A percentile compares a stretch with the other conserved stretches of the same genome.
Conservation (phyloP, 2,888 invertebrate species). For the Dasypogon diadema region DNA sequence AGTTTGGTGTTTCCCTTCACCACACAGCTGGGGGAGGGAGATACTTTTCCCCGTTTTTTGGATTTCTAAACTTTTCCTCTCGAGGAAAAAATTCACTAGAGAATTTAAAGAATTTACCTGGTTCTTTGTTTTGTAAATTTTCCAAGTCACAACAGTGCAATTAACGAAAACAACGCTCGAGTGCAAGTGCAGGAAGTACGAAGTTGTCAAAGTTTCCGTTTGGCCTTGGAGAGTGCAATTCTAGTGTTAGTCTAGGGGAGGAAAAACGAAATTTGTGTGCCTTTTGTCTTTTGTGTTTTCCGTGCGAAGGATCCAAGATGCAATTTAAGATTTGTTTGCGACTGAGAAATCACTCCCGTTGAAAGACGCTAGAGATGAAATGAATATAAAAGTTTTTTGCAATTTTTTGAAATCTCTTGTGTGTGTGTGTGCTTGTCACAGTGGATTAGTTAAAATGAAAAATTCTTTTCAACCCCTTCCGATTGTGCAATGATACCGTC, state of each 20-base stretch:
- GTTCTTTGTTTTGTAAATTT: neutral
- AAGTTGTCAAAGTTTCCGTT: neutral
- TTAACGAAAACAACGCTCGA: neutral
- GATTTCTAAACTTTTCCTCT: no score
- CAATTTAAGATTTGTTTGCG: neutral
- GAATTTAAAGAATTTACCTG: no score
- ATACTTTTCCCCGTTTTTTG: neutral
- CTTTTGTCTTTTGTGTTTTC: neutral
- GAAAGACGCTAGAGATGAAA: no score
- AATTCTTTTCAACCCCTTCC: slow-evolving; percentile 22
- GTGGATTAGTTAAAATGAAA: neutral
- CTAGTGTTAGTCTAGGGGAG: neutral
- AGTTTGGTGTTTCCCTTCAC: neutral
- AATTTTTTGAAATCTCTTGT: neutral
- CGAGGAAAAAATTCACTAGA: no score
- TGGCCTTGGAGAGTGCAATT: neutral
- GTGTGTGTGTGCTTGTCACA: neutral
- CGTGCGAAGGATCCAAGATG: neutral
- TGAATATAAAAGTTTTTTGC: no score
- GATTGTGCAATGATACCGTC: slow-evolving; percentile 44
- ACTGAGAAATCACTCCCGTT: neutral
- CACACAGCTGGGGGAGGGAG: neutral
- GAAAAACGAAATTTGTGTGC: neutral
- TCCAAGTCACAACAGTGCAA: neutral
- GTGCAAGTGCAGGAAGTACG: neutral